phyloP scores from a whole-genome alignment of 2,888 invertebrate genomes.

The Lamellibrachia satsuma region DNA sequence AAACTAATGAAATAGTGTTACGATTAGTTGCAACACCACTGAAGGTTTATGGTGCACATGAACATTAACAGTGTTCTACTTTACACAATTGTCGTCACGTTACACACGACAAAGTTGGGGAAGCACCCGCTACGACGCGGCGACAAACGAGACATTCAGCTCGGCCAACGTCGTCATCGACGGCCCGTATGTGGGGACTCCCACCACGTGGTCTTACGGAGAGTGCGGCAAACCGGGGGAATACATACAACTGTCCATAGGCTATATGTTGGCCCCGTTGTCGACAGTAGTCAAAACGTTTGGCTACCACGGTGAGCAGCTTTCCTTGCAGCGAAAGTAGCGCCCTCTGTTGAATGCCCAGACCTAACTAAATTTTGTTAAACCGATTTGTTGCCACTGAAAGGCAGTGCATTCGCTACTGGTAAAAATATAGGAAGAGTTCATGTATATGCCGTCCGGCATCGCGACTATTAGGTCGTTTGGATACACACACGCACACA shows the following conservation, averaged over 20 bases:
- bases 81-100: background rate
- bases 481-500: too few species aligned
- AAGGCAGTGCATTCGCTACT: too few species aligned
- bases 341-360: background rate
- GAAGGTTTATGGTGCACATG: background rate
- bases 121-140: conserved; percentile 52
- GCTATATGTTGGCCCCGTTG: conserved; percentile 42
- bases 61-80: background rate
- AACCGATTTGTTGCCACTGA: too few species aligned
- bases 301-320: background rate
- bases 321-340: background rate
- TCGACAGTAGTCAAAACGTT: background rate
- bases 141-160: conserved; percentile 45
- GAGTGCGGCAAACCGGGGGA: conserved; percentile 47
- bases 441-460: too few species aligned
- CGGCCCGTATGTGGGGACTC: conserved; percentile 61
- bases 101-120: conserved; percentile 68
- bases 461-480: too few species aligned
- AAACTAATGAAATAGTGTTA: too few species aligned
- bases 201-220: conserved; percentile 25
- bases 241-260: conserved; percentile 49
- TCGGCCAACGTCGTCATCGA: conserved; percentile 70
- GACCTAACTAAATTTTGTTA: too few species aligned
- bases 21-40: too few species aligned
- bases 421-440: too few species aligned